Evolutionary conservation across 2,888 invertebrate genomes (phyloP).

Genomic region (Aproaerema taeniolella): DNA sequence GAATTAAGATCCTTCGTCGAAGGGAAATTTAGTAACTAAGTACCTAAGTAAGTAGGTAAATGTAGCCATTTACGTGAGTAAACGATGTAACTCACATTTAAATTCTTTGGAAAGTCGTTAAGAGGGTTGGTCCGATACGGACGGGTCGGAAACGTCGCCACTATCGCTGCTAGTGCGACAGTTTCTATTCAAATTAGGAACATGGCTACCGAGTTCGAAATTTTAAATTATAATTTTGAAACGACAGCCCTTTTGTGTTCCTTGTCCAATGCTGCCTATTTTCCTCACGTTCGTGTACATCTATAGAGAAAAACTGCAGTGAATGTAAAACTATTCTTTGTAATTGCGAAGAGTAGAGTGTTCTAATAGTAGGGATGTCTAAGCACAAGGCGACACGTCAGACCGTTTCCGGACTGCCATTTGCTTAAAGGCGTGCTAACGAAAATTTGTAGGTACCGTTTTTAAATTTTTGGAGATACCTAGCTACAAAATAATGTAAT

Average conservation of each 20-base stretch:
- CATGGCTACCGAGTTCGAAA: conserved; percentile 28
- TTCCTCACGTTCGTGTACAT: no score
- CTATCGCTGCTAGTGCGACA: conserved; percentile 52
- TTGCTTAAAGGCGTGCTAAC: conserved; percentile 41
- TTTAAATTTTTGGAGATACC: no score
- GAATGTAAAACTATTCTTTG: no score
- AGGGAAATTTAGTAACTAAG: neutral
- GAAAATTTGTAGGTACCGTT: conserved; percentile 23
- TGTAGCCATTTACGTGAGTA: conserved; percentile 41
- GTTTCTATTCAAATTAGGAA: conserved; percentile 63
- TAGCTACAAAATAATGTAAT: no score
- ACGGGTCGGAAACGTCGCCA: conserved; percentile 50
- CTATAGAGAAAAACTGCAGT: no score
- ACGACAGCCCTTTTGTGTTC: conserved; percentile 11
- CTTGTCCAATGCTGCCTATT: conserved; percentile 29
- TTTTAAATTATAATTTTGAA: conserved; percentile 19
- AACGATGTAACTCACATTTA: conserved; percentile 41
- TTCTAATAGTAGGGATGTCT: conserved; percentile 25
- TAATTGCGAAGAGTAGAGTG: conserved; percentile 5
- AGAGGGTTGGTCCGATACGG: conserved; percentile 42
- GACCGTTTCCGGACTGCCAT: conserved; percentile 42
- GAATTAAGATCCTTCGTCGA: no score
- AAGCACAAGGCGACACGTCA: conserved; percentile 48
- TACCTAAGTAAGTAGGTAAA: conserved; percentile 13
- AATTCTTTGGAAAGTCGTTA: conserved; percentile 52